Percentiles rank a stretch among this genome's conserved stretches.
Conservation (phyloP, 2,797 vertebrate genomes). For the Enteromius paludinosus region DNA sequence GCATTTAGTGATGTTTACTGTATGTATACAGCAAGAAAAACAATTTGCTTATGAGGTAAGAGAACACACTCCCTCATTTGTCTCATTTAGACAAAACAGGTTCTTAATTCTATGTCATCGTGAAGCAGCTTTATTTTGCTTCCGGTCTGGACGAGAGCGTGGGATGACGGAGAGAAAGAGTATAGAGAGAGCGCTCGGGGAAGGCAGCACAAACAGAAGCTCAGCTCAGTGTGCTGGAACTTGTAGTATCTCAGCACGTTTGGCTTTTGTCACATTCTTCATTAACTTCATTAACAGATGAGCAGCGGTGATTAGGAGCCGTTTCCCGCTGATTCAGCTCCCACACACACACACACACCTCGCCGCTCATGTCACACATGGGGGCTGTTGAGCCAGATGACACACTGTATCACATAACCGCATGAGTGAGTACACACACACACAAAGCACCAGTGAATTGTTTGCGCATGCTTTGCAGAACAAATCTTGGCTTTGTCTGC, state of each 20-base stretch:
- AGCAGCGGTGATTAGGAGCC: constrained; percentile 83
- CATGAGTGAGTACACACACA: constrained; percentile 39
- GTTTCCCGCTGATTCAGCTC: constrained; percentile 86
- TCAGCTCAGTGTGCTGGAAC: constrained; percentile 84
- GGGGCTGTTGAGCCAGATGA: constrained; percentile 70
- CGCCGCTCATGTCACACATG: constrained; percentile 66
- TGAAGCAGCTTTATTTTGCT: too few relatives aligned
- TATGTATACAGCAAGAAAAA: too few relatives aligned
- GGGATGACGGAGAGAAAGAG: not conserved
- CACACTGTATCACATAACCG: constrained; percentile 52
- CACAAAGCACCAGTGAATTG: constrained; percentile 26
- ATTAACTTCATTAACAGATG: constrained; percentile 90
- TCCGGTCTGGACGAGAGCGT: not conserved
- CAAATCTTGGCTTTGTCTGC: constrained; percentile 38
- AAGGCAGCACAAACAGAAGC: constrained; percentile 68
- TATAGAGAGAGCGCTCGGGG: not conserved
- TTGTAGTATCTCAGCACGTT: constrained; percentile 86
- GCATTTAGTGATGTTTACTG: too few relatives aligned
- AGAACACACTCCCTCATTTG: too few relatives aligned
- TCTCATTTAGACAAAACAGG: too few relatives aligned
- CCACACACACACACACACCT: constrained; percentile 60
- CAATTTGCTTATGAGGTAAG: too few relatives aligned
- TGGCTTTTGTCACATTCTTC: constrained; percentile 84
- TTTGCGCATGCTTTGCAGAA: constrained; percentile 36
- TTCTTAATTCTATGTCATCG: too few relatives aligned